phyloP scores from a whole-genome alignment of 2,797 vertebrate species.

The Hirundo rustica region DNA sequence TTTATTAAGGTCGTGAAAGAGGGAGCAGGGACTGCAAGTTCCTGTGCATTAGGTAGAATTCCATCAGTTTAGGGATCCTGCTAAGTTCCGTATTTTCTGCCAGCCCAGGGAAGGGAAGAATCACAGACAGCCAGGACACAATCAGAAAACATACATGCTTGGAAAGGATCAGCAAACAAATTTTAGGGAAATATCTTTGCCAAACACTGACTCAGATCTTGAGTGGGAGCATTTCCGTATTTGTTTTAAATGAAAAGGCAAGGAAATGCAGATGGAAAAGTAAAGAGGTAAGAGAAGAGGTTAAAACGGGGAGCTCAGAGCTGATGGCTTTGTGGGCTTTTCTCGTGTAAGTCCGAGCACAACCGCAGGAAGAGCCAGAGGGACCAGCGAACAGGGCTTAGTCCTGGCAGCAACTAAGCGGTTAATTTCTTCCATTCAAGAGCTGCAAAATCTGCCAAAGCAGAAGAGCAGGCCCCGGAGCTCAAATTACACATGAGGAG shows the following conservation, averaged over 20 bases:
- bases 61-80: neutral
- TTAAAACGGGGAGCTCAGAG: neutral
- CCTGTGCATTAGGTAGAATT: neutral
- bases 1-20: neutral
- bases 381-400: neutral
- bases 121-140: neutral
- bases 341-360: neutral
- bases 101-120: neutral
- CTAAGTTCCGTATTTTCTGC: neutral
- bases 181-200: neutral
- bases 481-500: slow-evolving; percentile 74
- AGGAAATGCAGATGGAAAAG: neutral
- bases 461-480: slow-evolving; percentile 74
- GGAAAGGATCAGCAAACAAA: slow-evolving; percentile 4
- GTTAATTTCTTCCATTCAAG: slow-evolving; percentile 73
- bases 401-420: slow-evolving; percentile 37
- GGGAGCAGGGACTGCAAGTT: neutral
- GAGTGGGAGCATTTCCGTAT: slow-evolving; percentile 9
- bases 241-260: neutral
- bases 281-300: neutral
- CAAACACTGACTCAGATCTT: slow-evolving; percentile 37
- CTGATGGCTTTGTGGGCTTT: neutral
- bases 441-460: slow-evolving; percentile 72
- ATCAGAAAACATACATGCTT: slow-evolving; percentile 12
- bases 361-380: neutral